Base-by-base conservation (phyloP, 2,113 vertebrate genomes). In the Narcine bancroftii region DNA sequence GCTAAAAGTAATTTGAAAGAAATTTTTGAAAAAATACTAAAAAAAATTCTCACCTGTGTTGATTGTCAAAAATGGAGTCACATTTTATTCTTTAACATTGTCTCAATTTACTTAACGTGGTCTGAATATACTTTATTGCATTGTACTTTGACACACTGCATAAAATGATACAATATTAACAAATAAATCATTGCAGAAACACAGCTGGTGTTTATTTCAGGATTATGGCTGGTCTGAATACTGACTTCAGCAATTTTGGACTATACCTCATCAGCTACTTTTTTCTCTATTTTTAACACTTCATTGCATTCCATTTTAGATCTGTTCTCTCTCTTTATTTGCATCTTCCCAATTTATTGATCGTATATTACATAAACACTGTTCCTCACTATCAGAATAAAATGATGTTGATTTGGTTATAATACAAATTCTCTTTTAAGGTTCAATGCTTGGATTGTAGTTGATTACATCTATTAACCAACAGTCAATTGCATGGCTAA, bases 91-190 rank as follows among this genome's bases (percentile, higher is more conserved):
- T n/a, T 36, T 60, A 87, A 21, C 53, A 42, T n/a, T 87, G 50
- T 39, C 53, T 87, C 81, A 87, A 87, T 87, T 60, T 87, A 60
- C 3, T 87, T 87, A 60, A 87, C n/a, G 21, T 63, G 7, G 33
- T 33, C 81, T 63, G 81, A 60, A 87, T 87, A 87, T 87, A 60
- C 81, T 87, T 87, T 87, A 87, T 60, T 87, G 81, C 21, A 33
- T 36, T 87, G 81, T 19, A 42, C 81, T 87, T 87, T 87, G 81
- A 87, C 11, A 83, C 50, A 53, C 9, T 83, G 79, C 79, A 53
- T 39, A 60, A 87, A 63, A 63, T 60, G 53, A 60, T 60, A 53
- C 24, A 53, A 81, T 81, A 87, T 60, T 87, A 36, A 87, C 81
- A 36, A 87, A 87, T 87, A 60, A 87, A 87, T 87, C 81, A 63